Percentiles rank a stretch among this genome's conserved stretches.
Evolutionary conservation across 2,797 vertebrate species (phyloP).

Genomic region (Sardinella longiceps): DNA sequence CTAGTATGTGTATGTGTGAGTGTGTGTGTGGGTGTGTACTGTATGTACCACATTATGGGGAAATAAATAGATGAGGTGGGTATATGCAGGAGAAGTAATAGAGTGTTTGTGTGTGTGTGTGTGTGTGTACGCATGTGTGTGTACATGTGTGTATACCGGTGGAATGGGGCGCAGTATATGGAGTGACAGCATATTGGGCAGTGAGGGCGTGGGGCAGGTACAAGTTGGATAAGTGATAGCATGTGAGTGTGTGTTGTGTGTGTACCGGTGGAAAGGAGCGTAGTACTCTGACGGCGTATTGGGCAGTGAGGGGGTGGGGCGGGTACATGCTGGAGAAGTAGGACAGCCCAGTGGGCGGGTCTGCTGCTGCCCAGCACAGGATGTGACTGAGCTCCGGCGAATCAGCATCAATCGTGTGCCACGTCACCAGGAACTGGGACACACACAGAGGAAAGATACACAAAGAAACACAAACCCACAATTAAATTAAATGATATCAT

Average conservation of each 20-base stretch:
- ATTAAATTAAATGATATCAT: background rate
- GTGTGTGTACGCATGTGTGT: background rate
- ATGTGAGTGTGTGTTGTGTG: background rate
- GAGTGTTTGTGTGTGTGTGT: slow-evolving; percentile 21
- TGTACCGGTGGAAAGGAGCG: slow-evolving; percentile 93
- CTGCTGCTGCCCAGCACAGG: slow-evolving; percentile 92
- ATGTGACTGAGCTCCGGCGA: slow-evolving; percentile 95
- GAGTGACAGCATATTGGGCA: slow-evolving; percentile 92
- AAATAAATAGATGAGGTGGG: no score
- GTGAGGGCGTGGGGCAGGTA: slow-evolving; percentile 98
- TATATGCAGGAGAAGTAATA: no score
- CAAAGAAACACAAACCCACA: background rate
- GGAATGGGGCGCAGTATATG: slow-evolving; percentile 90
- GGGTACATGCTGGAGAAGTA: slow-evolving; percentile 98
- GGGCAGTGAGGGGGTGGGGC: slow-evolving; percentile 93
- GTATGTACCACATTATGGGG: no score
- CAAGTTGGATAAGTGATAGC: slow-evolving; percentile 81
- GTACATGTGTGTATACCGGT: slow-evolving; percentile 72
- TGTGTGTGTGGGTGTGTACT: background rate
- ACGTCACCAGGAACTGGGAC: slow-evolving; percentile 90
- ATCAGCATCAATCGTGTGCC: slow-evolving; percentile 96
- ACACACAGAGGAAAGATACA: background rate
- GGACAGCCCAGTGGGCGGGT: slow-evolving; percentile 93
- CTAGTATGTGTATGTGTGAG: background rate
- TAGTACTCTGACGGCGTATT: slow-evolving; percentile 95